Evolutionary conservation across 2,888 invertebrate species (phyloP).

Genomic region (Subacronicta megacephala): DNA sequence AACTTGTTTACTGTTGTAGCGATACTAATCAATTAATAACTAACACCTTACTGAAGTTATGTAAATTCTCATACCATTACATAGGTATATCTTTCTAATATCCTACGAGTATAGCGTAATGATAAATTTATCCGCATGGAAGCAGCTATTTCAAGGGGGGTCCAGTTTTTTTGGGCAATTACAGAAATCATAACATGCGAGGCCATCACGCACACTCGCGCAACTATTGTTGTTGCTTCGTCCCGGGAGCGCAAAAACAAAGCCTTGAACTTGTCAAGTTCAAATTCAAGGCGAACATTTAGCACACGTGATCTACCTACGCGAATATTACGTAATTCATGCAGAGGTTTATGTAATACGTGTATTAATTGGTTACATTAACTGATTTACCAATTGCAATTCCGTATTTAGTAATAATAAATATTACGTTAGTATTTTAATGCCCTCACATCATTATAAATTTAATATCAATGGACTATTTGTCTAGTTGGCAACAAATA

Average conservation of each 20-base stretch:
- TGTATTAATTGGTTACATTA: constrained; percentile 4
- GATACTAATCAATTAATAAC: too few relatives aligned
- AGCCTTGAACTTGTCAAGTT: constrained; percentile 87
- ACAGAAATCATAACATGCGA: constrained; percentile 61
- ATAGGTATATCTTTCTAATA: neutral
- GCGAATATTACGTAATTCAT: constrained; percentile 79
- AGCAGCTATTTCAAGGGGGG: constrained; percentile 32
- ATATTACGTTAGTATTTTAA: neutral
- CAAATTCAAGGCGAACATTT: constrained; percentile 83
- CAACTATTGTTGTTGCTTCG: constrained; percentile 75
- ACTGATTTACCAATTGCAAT: constrained; percentile 1
- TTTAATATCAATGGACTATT: too few relatives aligned
- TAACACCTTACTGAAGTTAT: neutral
- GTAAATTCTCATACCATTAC: too few relatives aligned
- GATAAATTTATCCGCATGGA: constrained; percentile 24
- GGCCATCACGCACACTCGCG: constrained; percentile 65
- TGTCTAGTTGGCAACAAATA: too few relatives aligned
- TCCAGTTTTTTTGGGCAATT: constrained; percentile 58
- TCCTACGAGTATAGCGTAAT: constrained; percentile 15
- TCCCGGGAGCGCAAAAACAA: constrained; percentile 80
- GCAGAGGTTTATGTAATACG: constrained; percentile 32
- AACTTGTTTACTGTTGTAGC: too few relatives aligned
- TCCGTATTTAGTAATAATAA: neutral
- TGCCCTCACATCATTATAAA: too few relatives aligned
- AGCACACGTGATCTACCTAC: constrained; percentile 77